These are phyloP conservation scores for Danio kyathit DNA, from an alignment of 2,797 vertebrate species.

Conservation along the genomic window DNA sequence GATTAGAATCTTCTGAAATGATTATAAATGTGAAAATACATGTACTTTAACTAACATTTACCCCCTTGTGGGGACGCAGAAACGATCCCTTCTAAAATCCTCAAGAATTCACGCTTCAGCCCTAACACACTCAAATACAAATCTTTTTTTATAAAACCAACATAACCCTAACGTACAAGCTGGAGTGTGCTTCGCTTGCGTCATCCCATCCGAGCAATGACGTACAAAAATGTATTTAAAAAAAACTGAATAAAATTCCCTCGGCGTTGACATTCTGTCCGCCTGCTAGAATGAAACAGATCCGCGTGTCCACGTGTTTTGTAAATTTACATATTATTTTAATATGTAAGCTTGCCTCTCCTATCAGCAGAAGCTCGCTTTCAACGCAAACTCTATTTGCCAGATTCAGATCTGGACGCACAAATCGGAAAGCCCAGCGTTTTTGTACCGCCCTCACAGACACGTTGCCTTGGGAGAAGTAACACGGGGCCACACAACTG, in stretches of 20 bases:
- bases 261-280: constrained; percentile 72
- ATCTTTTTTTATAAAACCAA: neutral
- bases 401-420: constrained; percentile 35
- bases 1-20: neutral
- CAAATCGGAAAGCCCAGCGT: constrained; percentile 69
- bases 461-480: constrained; percentile 86
- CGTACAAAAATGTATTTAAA: constrained; percentile 31
- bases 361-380: constrained; percentile 70
- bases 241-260: constrained; percentile 61
- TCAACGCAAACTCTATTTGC: constrained; percentile 67
- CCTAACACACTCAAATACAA: neutral
- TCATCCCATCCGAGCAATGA: constrained; percentile 64
- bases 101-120: neutral
- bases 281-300: constrained; percentile 79
- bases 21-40: neutral
- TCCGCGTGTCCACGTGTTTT: constrained; percentile 86
- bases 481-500: constrained; percentile 79
- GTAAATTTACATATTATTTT: constrained; percentile 81
- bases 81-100: neutral
- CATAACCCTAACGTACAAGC: neutral
- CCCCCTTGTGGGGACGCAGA: neutral
- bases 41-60: no score
- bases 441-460: constrained; percentile 75
- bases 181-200: neutral
- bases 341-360: constrained; percentile 76